Conservation (phyloP, 2,888 invertebrate species). For the Venusia cambrica region DNA sequence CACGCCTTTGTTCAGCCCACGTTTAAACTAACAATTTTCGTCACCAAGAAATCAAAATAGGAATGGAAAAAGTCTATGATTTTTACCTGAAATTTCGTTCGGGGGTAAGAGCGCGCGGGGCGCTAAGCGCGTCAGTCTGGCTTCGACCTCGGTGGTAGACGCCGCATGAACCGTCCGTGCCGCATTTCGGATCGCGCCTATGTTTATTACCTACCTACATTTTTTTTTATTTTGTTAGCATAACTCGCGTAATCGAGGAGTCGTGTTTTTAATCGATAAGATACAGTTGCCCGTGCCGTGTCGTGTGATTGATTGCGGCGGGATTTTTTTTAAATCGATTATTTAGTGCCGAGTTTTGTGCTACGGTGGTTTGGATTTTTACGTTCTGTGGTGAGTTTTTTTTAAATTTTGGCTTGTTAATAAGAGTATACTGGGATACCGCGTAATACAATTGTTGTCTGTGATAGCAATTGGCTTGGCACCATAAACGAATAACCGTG, state of each 20-base stretch:
- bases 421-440: too few relatives aligned
- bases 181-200: constrained; percentile 39
- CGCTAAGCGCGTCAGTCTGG: constrained; percentile 63
- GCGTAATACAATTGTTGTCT: too few relatives aligned
- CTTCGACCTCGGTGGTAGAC: constrained; percentile 40
- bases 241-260: constrained; percentile 45
- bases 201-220: constrained; percentile 38
- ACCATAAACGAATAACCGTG: too few relatives aligned
- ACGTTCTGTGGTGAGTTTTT: constrained; percentile 53
- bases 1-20: constrained; percentile 21
- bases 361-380: constrained; percentile 60
- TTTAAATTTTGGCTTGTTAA: too few relatives aligned
- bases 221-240: constrained; percentile 30
- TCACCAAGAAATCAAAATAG: constrained; percentile 29
- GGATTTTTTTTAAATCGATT: constrained; percentile 47
- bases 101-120: constrained; percentile 57
- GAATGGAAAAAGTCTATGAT: constrained; percentile 39
- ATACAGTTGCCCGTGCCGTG: constrained; percentile 62
- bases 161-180: constrained; percentile 36
- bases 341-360: constrained; percentile 39
- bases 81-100: constrained; percentile 63
- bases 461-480: too few relatives aligned
- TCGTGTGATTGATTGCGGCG: constrained; percentile 55
- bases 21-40: constrained; percentile 23
- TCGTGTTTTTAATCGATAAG: constrained; percentile 52